Base-by-base conservation (phyloP, 2,797 vertebrate species). In the Betta splendens region DNA sequence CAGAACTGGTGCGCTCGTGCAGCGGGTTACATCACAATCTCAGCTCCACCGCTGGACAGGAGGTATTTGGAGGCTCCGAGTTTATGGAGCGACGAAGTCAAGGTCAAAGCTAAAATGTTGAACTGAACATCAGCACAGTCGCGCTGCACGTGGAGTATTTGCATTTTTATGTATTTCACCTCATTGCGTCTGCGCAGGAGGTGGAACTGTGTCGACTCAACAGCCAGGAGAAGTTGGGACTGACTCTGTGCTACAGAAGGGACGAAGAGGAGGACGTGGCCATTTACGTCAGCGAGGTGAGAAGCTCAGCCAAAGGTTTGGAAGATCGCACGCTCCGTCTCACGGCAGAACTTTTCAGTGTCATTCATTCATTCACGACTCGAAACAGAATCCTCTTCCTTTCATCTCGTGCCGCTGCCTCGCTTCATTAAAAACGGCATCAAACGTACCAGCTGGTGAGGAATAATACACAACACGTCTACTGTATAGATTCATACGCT, bases 241-340 rank as follows among this genome's bases (percentile, higher is more conserved):
- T 99, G 72, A 99, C 97, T 32, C 92, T 99, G 69, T 99, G 97
- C 76, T 99, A 99, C 89, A 91, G 96, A 79, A 99, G 97, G 0
- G 96, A 99, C 51, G 97, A 99, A 53, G 97, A 98, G 54, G 97
- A 99, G 31, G 97, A 99, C 64, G 92, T 84, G 0, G 94, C 94
- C 49, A 98, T 99, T 84, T 99, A 97, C 73, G 94, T 99, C 84
- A 97, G 96, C 0, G 94, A 98, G 94, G 97, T 98, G 87, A 94
- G 92, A n/a, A n/a, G n/a, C n/a, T n/a, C n/a, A n/a, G n/a, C n/a
- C n/a, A n/a, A n/a, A n/a, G n/a, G n/a, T n/a, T n/a, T n/a, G n/a
- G n/a, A n/a, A n/a, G n/a, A n/a, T n/a, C n/a, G n/a, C n/a, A n/a
- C n/a, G n/a, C 43, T 23, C 23, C 25, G 25, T 28, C 26, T 28